A percentile compares a stretch with the other conserved stretches of the same genome.
These are phyloP conservation scores for Zoanthus solanderi DNA, from an alignment of 92 coral and sea anemone species.

Conservation along the genomic window DNA sequence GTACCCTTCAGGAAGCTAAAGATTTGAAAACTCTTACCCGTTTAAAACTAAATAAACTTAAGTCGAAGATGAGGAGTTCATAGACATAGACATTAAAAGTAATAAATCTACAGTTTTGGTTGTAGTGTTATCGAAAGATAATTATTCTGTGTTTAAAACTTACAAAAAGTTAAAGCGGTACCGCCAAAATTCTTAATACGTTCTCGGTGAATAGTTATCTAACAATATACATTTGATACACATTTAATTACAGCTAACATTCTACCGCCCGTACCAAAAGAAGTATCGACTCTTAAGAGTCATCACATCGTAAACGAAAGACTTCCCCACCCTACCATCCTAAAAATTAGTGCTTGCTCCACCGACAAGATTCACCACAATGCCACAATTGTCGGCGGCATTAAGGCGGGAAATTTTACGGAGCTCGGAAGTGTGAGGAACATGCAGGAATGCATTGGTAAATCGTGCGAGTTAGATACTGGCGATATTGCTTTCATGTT, in stretches of 20 bases:
- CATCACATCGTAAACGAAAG: slow-evolving; percentile 93
- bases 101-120: too few relatives aligned
- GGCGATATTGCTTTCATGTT: slow-evolving; percentile 98
- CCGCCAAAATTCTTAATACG: too few relatives aligned
- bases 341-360: slow-evolving; percentile 92
- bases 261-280: slow-evolving; percentile 71
- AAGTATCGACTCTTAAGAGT: slow-evolving; percentile 59
- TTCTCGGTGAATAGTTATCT: too few relatives aligned
- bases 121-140: too few relatives aligned
- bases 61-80: too few relatives aligned
- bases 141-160: too few relatives aligned
- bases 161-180: too few relatives aligned
- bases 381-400: slow-evolving; percentile 94
- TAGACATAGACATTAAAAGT: too few relatives aligned
- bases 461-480: slow-evolving; percentile 87
- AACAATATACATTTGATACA: too few relatives aligned
- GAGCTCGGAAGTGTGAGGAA: slow-evolving; percentile 90
- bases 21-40: too few relatives aligned
- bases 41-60: too few relatives aligned
- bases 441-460: slow-evolving; percentile 99
- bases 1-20: too few relatives aligned
- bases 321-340: slow-evolving; percentile 90
- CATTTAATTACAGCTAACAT: slow-evolving; percentile 66
- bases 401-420: slow-evolving; percentile 94
- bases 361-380: slow-evolving; percentile 92